Base-by-base conservation (phyloP, 2,113 vertebrate genomes). In the Grammomys surdaster region DNA sequence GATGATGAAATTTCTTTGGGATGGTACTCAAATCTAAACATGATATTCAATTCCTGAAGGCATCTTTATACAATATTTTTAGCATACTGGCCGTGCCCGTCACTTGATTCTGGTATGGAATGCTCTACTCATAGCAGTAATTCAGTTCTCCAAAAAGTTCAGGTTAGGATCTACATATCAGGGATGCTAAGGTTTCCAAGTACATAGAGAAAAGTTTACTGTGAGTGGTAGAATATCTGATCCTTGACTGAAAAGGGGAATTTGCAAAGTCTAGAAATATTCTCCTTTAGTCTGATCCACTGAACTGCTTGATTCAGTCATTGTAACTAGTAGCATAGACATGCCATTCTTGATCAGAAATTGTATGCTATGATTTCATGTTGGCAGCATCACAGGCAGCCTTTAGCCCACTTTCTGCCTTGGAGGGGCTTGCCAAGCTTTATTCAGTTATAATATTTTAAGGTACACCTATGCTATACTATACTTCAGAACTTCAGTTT, bases 241-340 rank as follows among this genome's bases (percentile, higher is more conserved):
- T 26, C 58, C 31, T 89, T 81, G 22, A 9, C n/a, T 70, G 70
- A 54, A 20, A 22, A 67, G 48, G 65, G 56, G 81, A 65, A 22
- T 92, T 92, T 43, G 12, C 36, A 16, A 65, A 28, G 1, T 43
- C 40, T 72, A 33, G 43, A 72, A 26, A 94, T 48, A 88, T 82
- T 46, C 69, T 82, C 3, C 56, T 94, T 26, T 40, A 51, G 67
- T 69, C 70, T 56, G 60, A 24, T 81, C 91, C 58, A 40, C n/a
- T 78, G 73, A 86, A 92, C 80, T 92, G 31, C 36, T 86, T 19
- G 72, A 70, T 88, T 77, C 33, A 94, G 5, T 84, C 70, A 78
- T 67, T 19, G 13, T 92, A 46, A 43, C 91, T 31, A n/a, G 75
- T 70, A 82, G 40, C 89, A n/a, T 82, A 48, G 43, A 84, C 14